A percentile compares a stretch with the other conserved stretches of the same genome.
phyloP scores from a whole-genome alignment of 2,113 vertebrate genomes.

The Thamnophis sirtalis region DNA sequence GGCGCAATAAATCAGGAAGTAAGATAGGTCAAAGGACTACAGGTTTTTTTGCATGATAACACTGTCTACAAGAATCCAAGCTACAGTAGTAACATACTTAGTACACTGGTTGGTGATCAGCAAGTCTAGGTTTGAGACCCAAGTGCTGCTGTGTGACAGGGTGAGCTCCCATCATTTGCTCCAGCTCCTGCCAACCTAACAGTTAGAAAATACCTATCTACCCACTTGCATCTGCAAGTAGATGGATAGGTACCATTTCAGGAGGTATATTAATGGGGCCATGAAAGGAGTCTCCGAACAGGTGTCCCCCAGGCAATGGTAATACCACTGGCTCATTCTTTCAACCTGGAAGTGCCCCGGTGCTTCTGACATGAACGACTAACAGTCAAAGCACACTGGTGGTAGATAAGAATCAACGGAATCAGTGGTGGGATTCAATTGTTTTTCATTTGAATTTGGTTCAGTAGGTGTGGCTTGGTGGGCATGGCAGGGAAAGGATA shows the following conservation, averaged over 20 bases:
- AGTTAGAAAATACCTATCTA: not conserved
- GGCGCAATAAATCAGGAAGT: not conserved
- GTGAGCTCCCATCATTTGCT: not conserved
- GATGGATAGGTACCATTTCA: not conserved
- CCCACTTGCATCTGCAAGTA: not conserved
- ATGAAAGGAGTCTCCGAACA: not conserved
- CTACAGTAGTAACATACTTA: not conserved
- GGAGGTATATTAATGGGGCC: not conserved
- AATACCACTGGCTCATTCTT: not conserved
- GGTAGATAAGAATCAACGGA: not conserved
- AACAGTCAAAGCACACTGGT: not conserved
- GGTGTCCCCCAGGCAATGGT: not conserved
- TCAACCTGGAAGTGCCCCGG: not conserved
- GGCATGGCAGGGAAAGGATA: too few species aligned
- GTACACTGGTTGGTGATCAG: not conserved
- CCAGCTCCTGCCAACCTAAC: not conserved
- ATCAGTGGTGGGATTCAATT: too few species aligned
- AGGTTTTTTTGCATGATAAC: not conserved
- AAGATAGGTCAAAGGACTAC: not conserved
- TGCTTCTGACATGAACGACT: not conserved
- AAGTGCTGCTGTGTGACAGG: not conserved
- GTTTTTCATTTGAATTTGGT: too few species aligned
- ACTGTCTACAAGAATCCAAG: not conserved
- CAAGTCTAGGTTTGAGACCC: not conserved
- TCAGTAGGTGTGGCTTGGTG: too few species aligned